Conservation (phyloP, 37 sponge, comb jelly and placozoan species). For the Hexactinellida sp. region DNA sequence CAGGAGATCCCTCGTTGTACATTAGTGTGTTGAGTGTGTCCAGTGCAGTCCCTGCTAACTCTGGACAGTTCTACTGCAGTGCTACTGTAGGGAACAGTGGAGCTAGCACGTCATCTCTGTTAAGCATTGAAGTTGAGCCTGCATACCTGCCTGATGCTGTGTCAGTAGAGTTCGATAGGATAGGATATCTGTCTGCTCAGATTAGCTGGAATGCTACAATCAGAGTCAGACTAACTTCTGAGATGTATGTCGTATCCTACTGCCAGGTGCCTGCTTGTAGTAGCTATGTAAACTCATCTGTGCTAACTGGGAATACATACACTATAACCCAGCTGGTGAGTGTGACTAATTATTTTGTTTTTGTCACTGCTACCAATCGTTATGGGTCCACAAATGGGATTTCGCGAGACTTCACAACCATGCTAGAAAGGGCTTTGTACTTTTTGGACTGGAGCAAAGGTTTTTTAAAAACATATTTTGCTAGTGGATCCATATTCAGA, state of each 20-base stretch:
- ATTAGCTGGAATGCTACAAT: background rate
- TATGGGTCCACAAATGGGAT: background rate
- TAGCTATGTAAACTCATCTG: background rate
- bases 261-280: background rate
- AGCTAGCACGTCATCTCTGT: background rate
- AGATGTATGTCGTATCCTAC: background rate
- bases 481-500: slow-evolving; percentile 15
- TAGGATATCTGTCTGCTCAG: background rate
- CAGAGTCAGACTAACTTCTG: background rate
- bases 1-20: background rate
- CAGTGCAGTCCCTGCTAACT: background rate
- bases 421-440: background rate
- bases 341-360: background rate
- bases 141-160: background rate
- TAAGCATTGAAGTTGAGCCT: background rate
- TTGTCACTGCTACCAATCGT: background rate
- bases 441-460: background rate
- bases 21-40: background rate
- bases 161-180: background rate
- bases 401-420: background rate
- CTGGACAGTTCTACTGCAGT: background rate
- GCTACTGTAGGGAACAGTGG: background rate
- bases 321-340: background rate
- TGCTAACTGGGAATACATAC: background rate
- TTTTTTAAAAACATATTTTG: background rate